These are phyloP conservation scores for Catharus bicknelli DNA, from an alignment of 2,113 vertebrate genomes.

Conservation along the genomic window DNA sequence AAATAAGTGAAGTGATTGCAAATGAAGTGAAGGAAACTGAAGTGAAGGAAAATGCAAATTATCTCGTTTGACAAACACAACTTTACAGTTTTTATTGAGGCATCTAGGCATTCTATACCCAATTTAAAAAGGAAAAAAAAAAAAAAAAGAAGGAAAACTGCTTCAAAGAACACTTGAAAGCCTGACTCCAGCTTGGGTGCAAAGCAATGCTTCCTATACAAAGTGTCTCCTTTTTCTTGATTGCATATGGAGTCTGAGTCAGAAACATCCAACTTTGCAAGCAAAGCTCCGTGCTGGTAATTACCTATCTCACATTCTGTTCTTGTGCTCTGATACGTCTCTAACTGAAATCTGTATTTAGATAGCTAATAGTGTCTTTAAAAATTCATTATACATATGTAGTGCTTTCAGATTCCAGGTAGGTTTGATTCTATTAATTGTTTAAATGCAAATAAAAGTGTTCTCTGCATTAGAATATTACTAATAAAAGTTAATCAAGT, in stretches of 20 bases:
- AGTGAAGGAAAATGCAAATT: not conserved
- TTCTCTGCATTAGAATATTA: not conserved
- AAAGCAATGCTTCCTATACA: not conserved
- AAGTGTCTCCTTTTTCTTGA: not conserved
- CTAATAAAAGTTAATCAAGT: not conserved
- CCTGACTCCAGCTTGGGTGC: not conserved
- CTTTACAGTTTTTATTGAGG: not conserved
- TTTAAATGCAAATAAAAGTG: not conserved
- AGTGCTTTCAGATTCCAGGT: not conserved
- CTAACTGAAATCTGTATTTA: not conserved
- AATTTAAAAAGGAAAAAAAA: not conserved
- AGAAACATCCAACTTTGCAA: not conserved
- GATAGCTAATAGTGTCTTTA: not conserved
- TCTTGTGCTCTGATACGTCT: not conserved
- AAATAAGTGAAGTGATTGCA: not conserved
- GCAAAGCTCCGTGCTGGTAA: not conserved
- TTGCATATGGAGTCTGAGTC: not conserved
- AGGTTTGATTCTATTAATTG: not conserved
- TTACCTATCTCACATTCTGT: not conserved
- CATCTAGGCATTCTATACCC: not conserved
- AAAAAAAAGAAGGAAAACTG: fast-evolving
- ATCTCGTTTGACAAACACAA: not conserved
- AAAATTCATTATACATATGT: not conserved
- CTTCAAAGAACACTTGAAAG: not conserved
- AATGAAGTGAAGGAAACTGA: too few species aligned